Base-by-base conservation (phyloP, 23 tunicate species). In the Ciona savignyi region DNA sequence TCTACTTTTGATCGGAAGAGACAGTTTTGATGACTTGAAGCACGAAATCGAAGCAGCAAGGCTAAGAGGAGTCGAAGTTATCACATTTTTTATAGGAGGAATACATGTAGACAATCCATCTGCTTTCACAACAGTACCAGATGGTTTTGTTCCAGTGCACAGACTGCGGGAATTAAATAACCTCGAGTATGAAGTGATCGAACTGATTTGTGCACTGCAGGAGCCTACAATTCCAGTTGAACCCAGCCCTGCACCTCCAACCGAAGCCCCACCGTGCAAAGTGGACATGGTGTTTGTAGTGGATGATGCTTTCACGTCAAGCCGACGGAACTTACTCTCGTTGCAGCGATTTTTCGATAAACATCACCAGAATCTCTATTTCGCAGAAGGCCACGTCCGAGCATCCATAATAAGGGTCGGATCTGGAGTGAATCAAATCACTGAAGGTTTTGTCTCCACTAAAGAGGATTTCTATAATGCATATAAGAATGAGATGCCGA, bases 151-250 rank as follows among this genome's bases (percentile, higher is more conserved):
- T 23, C 30, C 51, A 21, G 89, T 83, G 21, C 32, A 27, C 3
- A 11, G 25, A 15, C 22, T 30, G 62, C 20, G 62, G 4, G 73
- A 67, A 22, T 42, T 83, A 61, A 65, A 33, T 2, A 28, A 70
- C 34, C 34, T 77, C 30, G 78, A 72, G 35, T 77, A 83, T 70
- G 83, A 83, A 49, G 51, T 33, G 20, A 48, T 83, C 2, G 89
- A 83, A 56, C 48, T 83, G 83, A 70, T 83, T 25, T 83, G 89
- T 33, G 28, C 28, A 29, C n/a, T 33, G 33, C 66, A 32, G 0
- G 26, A 70, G 4, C n/a, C n/a, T n/a, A n/a, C n/a, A n/a, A n/a
- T n/a, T n/a, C 69, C 74, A 23, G 77, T 23, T 2, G 23, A 63
- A 0, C 31, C 83, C 26, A 35, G 81, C 23, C 34, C 69, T 19